Evolutionary conservation across 2,797 vertebrate species (phyloP).

Genomic region (Squalus acanthias): DNA sequence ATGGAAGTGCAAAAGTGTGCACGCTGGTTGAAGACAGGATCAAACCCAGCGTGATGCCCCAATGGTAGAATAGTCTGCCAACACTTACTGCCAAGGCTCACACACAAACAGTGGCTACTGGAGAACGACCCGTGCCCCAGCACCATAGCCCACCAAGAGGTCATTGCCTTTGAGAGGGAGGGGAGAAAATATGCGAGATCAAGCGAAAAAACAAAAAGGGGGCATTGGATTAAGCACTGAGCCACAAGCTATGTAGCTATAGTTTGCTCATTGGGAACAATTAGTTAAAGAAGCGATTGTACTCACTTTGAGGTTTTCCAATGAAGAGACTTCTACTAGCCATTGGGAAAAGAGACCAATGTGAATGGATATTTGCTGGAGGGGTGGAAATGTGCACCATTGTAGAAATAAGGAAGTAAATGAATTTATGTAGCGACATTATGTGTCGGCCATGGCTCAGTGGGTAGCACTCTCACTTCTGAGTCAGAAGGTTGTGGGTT

Average conservation of each 20-base stretch:
- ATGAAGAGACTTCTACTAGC: neutral
- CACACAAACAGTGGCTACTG: neutral
- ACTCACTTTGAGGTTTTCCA: neutral
- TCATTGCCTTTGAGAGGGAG: neutral
- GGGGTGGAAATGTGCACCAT: neutral
- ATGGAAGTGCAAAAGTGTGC: neutral
- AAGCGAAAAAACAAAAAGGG: neutral
- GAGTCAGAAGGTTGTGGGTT: neutral
- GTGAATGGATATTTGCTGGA: neutral
- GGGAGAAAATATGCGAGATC: neutral
- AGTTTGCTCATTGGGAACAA: neutral
- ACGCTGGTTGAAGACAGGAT: neutral
- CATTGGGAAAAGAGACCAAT: neutral
- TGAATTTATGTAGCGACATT: neutral
- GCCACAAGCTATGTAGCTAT: neutral
- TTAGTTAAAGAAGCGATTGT: neutral
- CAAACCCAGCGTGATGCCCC: neutral
- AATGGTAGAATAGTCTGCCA: neutral
- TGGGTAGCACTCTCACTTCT: neutral
- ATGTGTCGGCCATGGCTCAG: neutral
- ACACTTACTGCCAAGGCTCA: neutral
- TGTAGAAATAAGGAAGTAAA: neutral
- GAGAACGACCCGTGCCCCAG: neutral
- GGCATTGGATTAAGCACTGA: neutral
- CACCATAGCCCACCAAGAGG: neutral